phyloP scores from a whole-genome alignment of 2,113 vertebrate species.

The Dryoscopus gambensis region DNA sequence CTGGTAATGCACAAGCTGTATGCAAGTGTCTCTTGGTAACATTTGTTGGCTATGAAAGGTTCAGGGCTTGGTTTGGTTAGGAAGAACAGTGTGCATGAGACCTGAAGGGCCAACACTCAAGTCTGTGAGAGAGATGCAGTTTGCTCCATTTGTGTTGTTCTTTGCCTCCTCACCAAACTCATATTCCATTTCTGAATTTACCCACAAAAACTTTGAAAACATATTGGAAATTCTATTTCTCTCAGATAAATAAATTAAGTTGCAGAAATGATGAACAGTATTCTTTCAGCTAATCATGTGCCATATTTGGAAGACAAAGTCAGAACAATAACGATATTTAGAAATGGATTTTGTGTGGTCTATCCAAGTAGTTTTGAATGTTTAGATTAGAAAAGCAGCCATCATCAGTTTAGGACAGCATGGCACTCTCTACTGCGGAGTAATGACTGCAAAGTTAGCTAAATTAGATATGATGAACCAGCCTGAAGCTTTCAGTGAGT shows the following conservation, averaged over 20 bases:
- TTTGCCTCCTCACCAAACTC: neutral
- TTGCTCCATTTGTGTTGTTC: neutral
- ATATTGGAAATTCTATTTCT: neutral
- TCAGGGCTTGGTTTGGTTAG: neutral
- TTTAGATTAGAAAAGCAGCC: neutral
- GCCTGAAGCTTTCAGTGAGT: neutral
- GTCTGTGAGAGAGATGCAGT: neutral
- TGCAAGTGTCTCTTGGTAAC: neutral
- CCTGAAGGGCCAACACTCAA: neutral
- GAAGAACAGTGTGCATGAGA: neutral
- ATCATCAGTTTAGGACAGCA: neutral
- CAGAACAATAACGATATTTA: neutral
- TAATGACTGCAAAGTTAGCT: neutral
- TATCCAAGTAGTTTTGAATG: neutral
- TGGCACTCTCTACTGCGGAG: neutral
- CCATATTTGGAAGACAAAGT: neutral
- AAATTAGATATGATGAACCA: neutral
- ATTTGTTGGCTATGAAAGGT: neutral
- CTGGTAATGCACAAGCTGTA: neutral
- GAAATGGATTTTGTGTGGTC: neutral
- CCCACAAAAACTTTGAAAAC: neutral
- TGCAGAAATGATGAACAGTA: neutral
- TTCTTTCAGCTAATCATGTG: neutral
- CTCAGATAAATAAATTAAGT: neutral
- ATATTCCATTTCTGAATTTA: neutral